Percentiles rank a stretch among this genome's conserved stretches.
Evolutionary conservation across 2,113 vertebrate genomes (phyloP).

Genomic region (Asarcornis scutulata): DNA sequence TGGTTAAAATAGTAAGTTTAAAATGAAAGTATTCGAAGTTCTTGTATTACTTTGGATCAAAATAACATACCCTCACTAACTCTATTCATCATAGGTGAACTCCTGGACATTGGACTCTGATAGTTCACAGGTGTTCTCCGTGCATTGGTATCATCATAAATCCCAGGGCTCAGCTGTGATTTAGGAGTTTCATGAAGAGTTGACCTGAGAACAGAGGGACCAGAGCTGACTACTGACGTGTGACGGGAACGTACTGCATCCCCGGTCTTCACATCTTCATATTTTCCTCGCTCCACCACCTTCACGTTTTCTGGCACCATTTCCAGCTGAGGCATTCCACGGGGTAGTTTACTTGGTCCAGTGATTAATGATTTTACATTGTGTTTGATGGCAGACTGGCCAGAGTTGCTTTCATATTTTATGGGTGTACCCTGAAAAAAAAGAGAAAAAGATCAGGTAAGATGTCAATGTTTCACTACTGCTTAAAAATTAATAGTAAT

Average conservation of each 20-base stretch:
- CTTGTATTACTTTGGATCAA: background rate
- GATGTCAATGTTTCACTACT: accelerated
- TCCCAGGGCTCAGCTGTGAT: conserved; percentile 92
- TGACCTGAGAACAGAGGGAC: conserved; percentile 93
- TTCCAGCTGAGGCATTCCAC: conserved; percentile 87
- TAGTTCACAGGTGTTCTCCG: conserved; percentile 94
- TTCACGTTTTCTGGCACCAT: conserved; percentile 83
- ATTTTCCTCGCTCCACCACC: conserved; percentile 87
- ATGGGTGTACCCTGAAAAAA: conserved; percentile 86
- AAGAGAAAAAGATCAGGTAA: background rate
- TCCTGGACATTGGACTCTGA: conserved; percentile 87
- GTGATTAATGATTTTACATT: conserved; percentile 98
- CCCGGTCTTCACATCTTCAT: conserved; percentile 89
- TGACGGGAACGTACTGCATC: conserved; percentile 86
- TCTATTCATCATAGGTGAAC: conserved; percentile 91
- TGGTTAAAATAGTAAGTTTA: background rate
- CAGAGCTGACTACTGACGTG: conserved; percentile 94
- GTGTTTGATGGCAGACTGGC: conserved; percentile 94
- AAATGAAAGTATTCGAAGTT: background rate
- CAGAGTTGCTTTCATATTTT: conserved; percentile 85
- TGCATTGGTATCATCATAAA: conserved; percentile 93
- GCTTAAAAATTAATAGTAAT: too few relatives aligned
- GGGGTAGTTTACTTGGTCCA: conserved; percentile 87
- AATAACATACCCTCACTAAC: conserved; percentile 83
- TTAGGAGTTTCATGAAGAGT: conserved; percentile 93